phyloP scores from a whole-genome alignment of 2,888 invertebrate species.

The Campoplex capitator region DNA sequence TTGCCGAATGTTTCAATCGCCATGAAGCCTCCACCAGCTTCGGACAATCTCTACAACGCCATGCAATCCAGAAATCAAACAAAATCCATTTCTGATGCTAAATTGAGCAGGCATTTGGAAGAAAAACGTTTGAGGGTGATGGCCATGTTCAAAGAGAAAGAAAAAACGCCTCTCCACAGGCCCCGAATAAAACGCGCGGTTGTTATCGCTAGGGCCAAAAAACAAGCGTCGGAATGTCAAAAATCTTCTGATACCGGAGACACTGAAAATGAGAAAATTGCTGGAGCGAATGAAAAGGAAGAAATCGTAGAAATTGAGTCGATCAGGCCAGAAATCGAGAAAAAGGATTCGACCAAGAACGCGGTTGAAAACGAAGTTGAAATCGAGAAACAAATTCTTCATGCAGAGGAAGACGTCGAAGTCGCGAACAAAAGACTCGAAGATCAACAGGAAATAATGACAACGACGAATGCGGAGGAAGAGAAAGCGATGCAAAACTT shows the following conservation, averaged over 20 bases:
- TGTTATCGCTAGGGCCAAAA: slow-evolving; percentile 22
- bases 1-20: slow-evolving; percentile 56
- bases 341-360: neutral
- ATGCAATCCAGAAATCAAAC: slow-evolving; percentile 44
- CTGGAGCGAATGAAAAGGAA: neutral
- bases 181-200: slow-evolving; percentile 56
- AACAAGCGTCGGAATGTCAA: neutral
- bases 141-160: slow-evolving; percentile 74
- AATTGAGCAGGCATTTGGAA: slow-evolving; percentile 74
- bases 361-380: slow-evolving; percentile 4
- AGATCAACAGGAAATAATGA: slow-evolving; percentile 27
- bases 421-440: neutral
- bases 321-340: slow-evolving; percentile 1
- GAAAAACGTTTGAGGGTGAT: slow-evolving; percentile 78
- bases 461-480: slow-evolving; percentile 10
- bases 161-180: slow-evolving; percentile 36
- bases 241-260: neutral
- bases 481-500: slow-evolving; percentile 10
- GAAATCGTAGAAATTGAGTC: neutral
- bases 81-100: slow-evolving; percentile 56
- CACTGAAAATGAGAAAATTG: slow-evolving; percentile 2
- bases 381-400: slow-evolving; percentile 11
- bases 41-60: slow-evolving; percentile 39
- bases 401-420: slow-evolving; percentile 2
- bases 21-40: slow-evolving; percentile 41